Conservation (phyloP, 2,888 invertebrate species). For the Drosophila fungiperda region DNA sequence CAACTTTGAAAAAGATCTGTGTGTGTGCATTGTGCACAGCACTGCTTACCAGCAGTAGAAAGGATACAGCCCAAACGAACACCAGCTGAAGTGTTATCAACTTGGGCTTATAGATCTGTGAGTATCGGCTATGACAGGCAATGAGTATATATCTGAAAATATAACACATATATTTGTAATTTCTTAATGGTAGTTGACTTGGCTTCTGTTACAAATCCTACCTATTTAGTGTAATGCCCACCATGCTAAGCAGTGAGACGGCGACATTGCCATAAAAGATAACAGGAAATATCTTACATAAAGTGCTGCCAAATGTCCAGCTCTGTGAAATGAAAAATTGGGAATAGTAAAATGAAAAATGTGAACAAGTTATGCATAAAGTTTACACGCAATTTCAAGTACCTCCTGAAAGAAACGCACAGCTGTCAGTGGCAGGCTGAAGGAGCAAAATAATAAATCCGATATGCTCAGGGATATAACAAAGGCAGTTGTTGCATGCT, state of each 20-base stretch:
- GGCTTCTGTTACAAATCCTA: slow-evolving; percentile 76
- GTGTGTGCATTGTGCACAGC: not conserved
- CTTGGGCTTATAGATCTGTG: slow-evolving; percentile 90
- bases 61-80: slow-evolving; percentile 92
- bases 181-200: not conserved
- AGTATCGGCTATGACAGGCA: slow-evolving; percentile 92
- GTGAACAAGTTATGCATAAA: too few species aligned
- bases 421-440: slow-evolving; percentile 94
- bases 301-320: slow-evolving; percentile 91
- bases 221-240: slow-evolving; percentile 95
- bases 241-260: slow-evolving; percentile 94
- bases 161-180: not conserved
- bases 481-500: slow-evolving; percentile 95
- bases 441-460: slow-evolving; percentile 93
- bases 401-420: slow-evolving; percentile 92
- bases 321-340: slow-evolving; percentile 76
- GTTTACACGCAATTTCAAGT: slow-evolving; percentile 35
- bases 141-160: slow-evolving; percentile 92
- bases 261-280: slow-evolving; percentile 96
- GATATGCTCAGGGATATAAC: slow-evolving; percentile 94
- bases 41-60: slow-evolving; percentile 88
- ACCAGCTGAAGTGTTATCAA: slow-evolving; percentile 92
- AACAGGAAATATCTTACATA: slow-evolving; percentile 94
- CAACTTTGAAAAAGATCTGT: not conserved
- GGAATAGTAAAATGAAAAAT: not conserved